phyloP scores from a whole-genome alignment of 2,888 invertebrate species.

The Aphodius sticticus region DNA sequence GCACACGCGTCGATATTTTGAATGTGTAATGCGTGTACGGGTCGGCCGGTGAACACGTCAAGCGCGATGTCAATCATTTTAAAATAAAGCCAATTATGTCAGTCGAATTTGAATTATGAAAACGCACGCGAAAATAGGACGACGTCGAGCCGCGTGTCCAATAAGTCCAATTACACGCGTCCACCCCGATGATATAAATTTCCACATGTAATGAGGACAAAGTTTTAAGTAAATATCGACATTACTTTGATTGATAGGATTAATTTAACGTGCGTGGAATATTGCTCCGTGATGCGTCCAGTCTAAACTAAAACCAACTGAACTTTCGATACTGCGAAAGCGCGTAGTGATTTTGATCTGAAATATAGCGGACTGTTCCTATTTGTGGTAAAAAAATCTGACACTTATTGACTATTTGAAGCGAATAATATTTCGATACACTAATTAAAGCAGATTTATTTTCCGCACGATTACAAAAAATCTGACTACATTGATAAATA shows the following conservation, averaged over 20 bases:
- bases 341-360: too few species aligned
- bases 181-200: not conserved
- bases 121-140: not conserved
- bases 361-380: too few species aligned
- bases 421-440: too few species aligned
- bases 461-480: too few species aligned
- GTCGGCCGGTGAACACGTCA: not conserved
- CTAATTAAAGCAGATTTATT: too few species aligned
- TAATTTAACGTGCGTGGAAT: not conserved
- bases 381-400: too few species aligned
- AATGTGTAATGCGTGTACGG: not conserved
- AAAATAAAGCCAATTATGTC: slow-evolving; percentile 4
- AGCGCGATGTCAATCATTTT: slow-evolving; percentile 4
- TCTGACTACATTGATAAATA: too few species aligned
- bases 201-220: not conserved
- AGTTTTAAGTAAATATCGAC: not conserved
- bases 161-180: not conserved
- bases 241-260: not conserved
- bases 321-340: not conserved
- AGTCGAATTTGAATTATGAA: not conserved
- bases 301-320: not conserved
- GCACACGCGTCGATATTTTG: not conserved
- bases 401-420: too few species aligned
- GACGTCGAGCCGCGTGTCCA: not conserved
- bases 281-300: not conserved